Conservation (phyloP, 2,113 vertebrate species). For the Phrynosoma platyrhinos region DNA sequence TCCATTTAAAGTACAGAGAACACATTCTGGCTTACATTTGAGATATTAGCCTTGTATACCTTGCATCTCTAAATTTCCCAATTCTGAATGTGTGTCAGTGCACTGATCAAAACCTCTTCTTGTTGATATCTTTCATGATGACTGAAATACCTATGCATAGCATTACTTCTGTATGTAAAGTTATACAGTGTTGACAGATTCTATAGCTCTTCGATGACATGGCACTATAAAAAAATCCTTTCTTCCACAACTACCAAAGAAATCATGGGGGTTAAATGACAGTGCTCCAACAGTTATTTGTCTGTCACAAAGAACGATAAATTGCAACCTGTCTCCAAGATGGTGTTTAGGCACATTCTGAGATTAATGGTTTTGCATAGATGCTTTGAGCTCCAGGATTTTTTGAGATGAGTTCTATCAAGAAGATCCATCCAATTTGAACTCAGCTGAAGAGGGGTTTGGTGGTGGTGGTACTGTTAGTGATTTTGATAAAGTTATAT, state of each 20-base stretch:
- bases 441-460: constrained; percentile 45
- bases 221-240: constrained; percentile 62
- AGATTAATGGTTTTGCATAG: constrained; percentile 85
- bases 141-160: constrained; percentile 53
- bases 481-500: constrained; percentile 48
- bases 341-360: constrained; percentile 78
- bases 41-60: not conserved
- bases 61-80: constrained; percentile 21
- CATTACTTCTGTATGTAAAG: constrained; percentile 72
- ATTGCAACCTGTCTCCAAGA: constrained; percentile 79
- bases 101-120: constrained; percentile 63
- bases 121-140: constrained; percentile 53
- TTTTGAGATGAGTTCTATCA: constrained; percentile 73
- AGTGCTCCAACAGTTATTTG: constrained; percentile 71
- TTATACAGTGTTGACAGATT: constrained; percentile 71
- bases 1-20: not conserved
- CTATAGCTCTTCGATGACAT: constrained; percentile 69
- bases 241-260: constrained; percentile 67
- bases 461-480: no score
- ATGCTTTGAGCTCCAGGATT: constrained; percentile 74
- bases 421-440: constrained; percentile 69
- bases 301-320: constrained; percentile 75
- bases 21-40: constrained; percentile 19
- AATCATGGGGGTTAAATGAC: constrained; percentile 78
- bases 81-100: constrained; percentile 42